phyloP scores from a whole-genome alignment of 1,140 invertebrate genomes.

The Ceratina calcarata region DNA sequence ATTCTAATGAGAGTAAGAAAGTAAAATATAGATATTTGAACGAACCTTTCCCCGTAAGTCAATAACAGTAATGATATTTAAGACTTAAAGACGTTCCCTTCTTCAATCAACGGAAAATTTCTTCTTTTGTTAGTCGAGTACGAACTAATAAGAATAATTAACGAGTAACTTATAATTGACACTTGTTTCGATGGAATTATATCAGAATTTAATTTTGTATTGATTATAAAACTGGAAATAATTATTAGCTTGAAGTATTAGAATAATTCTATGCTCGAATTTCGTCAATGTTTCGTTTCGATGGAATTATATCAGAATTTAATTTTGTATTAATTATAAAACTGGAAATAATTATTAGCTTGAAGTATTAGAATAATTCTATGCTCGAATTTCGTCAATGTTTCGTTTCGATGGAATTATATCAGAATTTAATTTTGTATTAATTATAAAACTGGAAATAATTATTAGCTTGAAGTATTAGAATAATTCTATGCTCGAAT shows the following conservation, averaged over 20 bases:
- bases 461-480: too few species aligned
- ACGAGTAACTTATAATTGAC: background rate
- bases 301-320: constrained; percentile 27
- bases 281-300: too few species aligned
- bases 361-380: too few species aligned
- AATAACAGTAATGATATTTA: constrained; percentile 3
- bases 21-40: too few species aligned
- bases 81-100: background rate
- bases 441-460: too few species aligned
- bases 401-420: constrained; percentile 22
- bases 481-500: too few species aligned
- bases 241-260: too few species aligned
- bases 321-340: background rate
- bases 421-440: constrained; percentile 22
- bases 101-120: constrained; percentile 1
- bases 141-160: background rate
- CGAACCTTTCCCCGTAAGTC: background rate
- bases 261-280: too few species aligned
- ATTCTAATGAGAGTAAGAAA: background rate
- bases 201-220: constrained; percentile 22
- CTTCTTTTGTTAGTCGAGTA: background rate
- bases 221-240: too few species aligned
- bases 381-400: too few species aligned
- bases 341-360: too few species aligned
- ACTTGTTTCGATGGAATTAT: constrained; percentile 11